phyloP scores from a whole-genome alignment of 2,888 invertebrate genomes.

The Fabriciana adippe region DNA sequence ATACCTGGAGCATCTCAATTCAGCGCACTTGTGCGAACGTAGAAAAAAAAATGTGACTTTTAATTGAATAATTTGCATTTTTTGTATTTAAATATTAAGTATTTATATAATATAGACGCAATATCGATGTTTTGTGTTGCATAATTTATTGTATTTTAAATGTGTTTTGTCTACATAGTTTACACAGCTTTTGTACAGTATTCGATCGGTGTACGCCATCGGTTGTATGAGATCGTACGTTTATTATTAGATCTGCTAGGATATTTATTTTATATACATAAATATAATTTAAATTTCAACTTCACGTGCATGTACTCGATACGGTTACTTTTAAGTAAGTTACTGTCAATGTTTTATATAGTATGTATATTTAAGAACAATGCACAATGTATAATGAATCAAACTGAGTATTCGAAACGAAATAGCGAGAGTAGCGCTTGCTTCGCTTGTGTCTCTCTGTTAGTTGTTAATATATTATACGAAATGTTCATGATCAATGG shows the following conservation, averaged over 20 bases:
- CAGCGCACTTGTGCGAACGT: slow-evolving; percentile 25
- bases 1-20: no score
- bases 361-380: slow-evolving; percentile 29
- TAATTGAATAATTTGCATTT: slow-evolving; percentile 48
- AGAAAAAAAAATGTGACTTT: slow-evolving; percentile 36
- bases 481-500: slow-evolving; percentile 65
- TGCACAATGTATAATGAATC: slow-evolving; percentile 41
- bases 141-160: slow-evolving; percentile 75
- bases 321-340: slow-evolving; percentile 24
- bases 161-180: slow-evolving; percentile 66
- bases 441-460: slow-evolving; percentile 64
- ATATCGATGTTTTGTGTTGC: slow-evolving; percentile 69
- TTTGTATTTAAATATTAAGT: slow-evolving; percentile 52
- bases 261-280: slow-evolving; percentile 53
- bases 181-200: slow-evolving; percentile 67
- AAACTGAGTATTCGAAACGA: slow-evolving; percentile 30
- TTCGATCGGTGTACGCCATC: slow-evolving; percentile 36
- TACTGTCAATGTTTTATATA: slow-evolving; percentile 35
- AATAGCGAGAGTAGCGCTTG: slow-evolving; percentile 39
- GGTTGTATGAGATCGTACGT: slow-evolving; percentile 22
- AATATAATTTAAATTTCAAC: slow-evolving; percentile 25
- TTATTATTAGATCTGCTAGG: slow-evolving; percentile 72
- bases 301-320: slow-evolving; percentile 5
- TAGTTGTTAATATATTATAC: slow-evolving; percentile 75
- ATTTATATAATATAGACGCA: slow-evolving; percentile 48